phyloP scores from a whole-genome alignment of 2,113 vertebrate genomes.

The Nycticorax nycticorax region DNA sequence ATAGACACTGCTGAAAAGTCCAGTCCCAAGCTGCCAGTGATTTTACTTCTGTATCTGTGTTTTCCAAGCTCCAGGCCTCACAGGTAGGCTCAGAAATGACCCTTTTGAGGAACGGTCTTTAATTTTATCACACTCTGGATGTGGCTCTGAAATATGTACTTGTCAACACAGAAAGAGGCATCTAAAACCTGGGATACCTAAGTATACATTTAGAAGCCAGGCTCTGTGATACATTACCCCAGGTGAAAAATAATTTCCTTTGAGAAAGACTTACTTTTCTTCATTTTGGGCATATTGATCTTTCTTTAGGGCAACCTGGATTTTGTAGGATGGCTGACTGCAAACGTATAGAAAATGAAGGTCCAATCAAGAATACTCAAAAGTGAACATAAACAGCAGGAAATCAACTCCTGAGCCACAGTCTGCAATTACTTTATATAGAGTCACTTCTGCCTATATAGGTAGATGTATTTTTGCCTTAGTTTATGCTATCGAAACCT shows the following conservation, averaged over 20 bases:
- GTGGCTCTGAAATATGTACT: rapidly evolving
- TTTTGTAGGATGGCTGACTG: not conserved
- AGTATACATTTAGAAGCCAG: not conserved
- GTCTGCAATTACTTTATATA: not conserved
- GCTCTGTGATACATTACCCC: not conserved
- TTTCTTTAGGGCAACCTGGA: not conserved
- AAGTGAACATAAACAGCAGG: not conserved
- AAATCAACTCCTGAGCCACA: not conserved
- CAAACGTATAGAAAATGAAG: not conserved
- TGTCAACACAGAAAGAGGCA: not conserved
- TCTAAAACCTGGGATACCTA: not conserved
- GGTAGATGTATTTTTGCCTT: not conserved
- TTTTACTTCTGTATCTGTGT: not conserved
- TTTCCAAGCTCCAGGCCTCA: not conserved
- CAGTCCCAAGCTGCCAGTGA: not conserved
- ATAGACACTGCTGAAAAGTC: not conserved
- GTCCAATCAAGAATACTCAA: not conserved
- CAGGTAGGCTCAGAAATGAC: not conserved
- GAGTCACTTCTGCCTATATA: not conserved
- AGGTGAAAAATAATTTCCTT: not conserved
- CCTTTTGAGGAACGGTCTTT: not conserved
- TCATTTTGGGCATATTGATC: not conserved
- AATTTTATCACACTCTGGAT: not conserved
- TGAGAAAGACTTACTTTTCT: not conserved
- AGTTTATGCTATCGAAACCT: not conserved